Evolutionary conservation across 2,113 vertebrate genomes (phyloP).

Genomic region (Pseudorasbora parva): DNA sequence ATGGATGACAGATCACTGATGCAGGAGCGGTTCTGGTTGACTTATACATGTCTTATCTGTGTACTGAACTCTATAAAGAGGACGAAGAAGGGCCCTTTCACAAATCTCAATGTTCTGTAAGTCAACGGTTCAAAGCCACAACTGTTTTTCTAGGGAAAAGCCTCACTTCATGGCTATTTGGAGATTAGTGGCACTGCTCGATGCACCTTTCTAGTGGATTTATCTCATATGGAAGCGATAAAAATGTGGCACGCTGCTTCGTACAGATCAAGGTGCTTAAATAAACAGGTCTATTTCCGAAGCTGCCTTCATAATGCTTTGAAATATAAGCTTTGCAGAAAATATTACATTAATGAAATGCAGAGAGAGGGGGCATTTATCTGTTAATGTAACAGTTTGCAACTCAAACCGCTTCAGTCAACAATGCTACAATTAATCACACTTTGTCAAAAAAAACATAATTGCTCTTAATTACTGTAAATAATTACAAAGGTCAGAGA

Average conservation of each 20-base stretch:
- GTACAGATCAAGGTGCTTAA: constrained; percentile 22
- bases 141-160: constrained; percentile 5
- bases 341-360: constrained; percentile 5
- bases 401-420: not conserved
- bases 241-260: constrained; percentile 40
- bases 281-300: constrained; percentile 18
- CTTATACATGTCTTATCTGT: constrained; percentile 7
- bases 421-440: constrained; percentile 9
- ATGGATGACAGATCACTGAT: not conserved
- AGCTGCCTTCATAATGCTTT: not conserved
- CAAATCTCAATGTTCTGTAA: constrained; percentile 8
- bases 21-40: constrained; percentile 22
- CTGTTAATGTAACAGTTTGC: constrained; percentile 2
- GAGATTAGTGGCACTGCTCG: constrained; percentile 56
- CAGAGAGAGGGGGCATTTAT: not conserved
- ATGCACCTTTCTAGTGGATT: constrained; percentile 54
- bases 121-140: constrained; percentile 32
- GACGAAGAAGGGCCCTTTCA: not conserved
- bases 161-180: constrained; percentile 56
- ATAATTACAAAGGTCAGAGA: not conserved
- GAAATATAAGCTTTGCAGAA: constrained; percentile 2
- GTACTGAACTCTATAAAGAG: constrained; percentile 16
- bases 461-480: constrained; percentile 11
- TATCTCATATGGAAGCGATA: constrained; percentile 44
- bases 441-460: not conserved